These are phyloP conservation scores for Lateolabrax maculatus DNA, from an alignment of 2,797 vertebrate genomes.

Conservation along the genomic window DNA sequence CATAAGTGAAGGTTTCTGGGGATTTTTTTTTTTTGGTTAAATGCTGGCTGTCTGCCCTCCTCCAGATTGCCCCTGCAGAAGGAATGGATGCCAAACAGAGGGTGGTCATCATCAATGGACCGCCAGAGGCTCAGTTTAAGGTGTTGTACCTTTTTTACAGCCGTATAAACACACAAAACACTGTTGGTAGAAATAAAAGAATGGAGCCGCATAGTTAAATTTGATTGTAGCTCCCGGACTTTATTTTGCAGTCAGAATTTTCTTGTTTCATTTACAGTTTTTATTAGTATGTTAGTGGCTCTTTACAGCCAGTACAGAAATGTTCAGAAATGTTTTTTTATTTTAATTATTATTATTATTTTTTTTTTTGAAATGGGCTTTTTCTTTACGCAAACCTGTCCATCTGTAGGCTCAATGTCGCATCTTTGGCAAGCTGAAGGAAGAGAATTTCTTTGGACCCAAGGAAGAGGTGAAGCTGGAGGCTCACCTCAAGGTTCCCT, in stretches of 20 bases:
- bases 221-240: background rate
- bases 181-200: conserved; percentile 1
- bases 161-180: conserved; percentile 5
- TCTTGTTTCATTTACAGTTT: background rate
- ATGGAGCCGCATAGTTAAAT: background rate
- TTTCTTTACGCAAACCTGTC: background rate
- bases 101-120: conserved; percentile 97
- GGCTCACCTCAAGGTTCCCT: conserved; percentile 98
- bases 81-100: conserved; percentile 95
- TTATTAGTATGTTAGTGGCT: background rate
- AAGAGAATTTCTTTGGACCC: conserved; percentile 99
- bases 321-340: background rate
- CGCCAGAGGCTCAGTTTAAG: conserved; percentile 99
- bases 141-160: conserved; percentile 74
- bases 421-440: conserved; percentile 98
- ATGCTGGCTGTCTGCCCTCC: background rate
- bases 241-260: background rate
- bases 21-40: background rate
- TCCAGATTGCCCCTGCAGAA: conserved; percentile 96
- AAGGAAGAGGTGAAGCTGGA: conserved; percentile 99
- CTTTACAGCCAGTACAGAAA: background rate
- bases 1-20: background rate
- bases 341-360: too few relatives aligned
- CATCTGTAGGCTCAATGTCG: conserved; percentile 94
- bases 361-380: background rate